A percentile compares a stretch with the other conserved stretches of the same genome.
Conservation (phyloP, 1,140 invertebrate species). For the Sogatella furcifera region DNA sequence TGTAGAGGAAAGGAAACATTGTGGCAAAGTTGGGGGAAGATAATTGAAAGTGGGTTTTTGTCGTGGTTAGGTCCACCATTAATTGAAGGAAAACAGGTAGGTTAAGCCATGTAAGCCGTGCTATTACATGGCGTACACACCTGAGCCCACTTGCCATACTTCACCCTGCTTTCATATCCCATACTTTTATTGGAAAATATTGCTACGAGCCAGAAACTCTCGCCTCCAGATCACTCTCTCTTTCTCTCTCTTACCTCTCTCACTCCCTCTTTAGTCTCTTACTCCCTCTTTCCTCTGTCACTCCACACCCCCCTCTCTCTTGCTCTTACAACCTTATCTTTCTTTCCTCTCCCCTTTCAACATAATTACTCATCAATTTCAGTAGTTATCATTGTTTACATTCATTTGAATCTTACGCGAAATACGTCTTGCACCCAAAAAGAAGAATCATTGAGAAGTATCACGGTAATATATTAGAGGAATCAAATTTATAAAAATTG, state of each 20-base stretch:
- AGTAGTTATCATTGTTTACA: too few relatives aligned
- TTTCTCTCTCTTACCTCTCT: not conserved
- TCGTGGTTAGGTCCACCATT: not conserved
- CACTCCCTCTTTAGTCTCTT: too few relatives aligned
- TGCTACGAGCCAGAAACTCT: not conserved
- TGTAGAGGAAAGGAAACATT: too few relatives aligned
- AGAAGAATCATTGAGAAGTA: too few relatives aligned
- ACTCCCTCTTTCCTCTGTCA: not conserved
- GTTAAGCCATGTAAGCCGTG: not conserved
- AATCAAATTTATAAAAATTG: too few relatives aligned
- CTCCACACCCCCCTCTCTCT: too few relatives aligned
- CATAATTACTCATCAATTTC: not conserved
- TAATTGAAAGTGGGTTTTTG: not conserved
- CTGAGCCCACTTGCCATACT: not conserved
- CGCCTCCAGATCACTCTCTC: not conserved
- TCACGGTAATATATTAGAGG: too few relatives aligned
- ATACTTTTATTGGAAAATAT: conserved; percentile 3
- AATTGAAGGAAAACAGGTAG: conserved; percentile 1
- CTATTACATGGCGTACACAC: not conserved
- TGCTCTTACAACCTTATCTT: not conserved
- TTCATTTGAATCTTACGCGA: too few relatives aligned
- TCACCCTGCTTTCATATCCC: conserved; percentile 1
- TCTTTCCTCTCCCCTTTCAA: not conserved
- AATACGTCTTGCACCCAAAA: too few relatives aligned
- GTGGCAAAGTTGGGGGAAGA: not conserved